Evolutionary conservation across 2,888 invertebrate species (phyloP).

Genomic region (Watsonalla binaria): DNA sequence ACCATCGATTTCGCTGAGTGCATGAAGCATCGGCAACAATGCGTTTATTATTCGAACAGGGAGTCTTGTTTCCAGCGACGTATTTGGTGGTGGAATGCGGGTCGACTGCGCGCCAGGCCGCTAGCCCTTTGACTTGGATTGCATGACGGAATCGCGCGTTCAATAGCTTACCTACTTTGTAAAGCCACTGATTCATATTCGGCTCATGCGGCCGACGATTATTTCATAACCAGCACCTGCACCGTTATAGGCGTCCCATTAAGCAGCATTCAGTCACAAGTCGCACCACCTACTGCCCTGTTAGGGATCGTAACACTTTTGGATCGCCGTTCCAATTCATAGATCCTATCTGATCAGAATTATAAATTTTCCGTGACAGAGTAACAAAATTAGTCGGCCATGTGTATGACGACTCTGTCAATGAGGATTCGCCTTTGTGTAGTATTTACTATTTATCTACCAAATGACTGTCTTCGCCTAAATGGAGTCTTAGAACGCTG

Average conservation of each 20-base stretch:
- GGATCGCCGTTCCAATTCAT: constrained; percentile 4
- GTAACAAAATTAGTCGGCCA: no score
- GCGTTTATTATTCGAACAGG: constrained; percentile 57
- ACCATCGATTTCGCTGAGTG: background rate
- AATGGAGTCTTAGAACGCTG: no score
- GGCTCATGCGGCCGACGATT: constrained; percentile 16
- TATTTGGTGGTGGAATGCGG: constrained; percentile 69
- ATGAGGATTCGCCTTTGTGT: no score
- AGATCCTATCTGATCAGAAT: background rate
- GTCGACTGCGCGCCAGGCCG: constrained; percentile 36
- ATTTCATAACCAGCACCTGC: constrained; percentile 35
- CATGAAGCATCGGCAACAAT: constrained; percentile 32
- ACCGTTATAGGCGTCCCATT: constrained; percentile 44
- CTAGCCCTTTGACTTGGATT: constrained; percentile 21
- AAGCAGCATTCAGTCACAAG: constrained; percentile 25
- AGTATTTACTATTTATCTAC: no score
- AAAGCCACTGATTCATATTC: constrained; percentile 55
- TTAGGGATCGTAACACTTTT: constrained; percentile 20
- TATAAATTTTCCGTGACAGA: background rate
- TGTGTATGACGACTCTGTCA: no score
- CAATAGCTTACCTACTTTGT: constrained; percentile 37
- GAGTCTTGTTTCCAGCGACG: constrained; percentile 49
- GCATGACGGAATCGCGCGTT: constrained; percentile 45
- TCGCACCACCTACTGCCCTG: constrained; percentile 35
- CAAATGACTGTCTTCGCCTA: no score